These are phyloP conservation scores for Bombyx mandarina DNA, from an alignment of 1,140 invertebrate genomes.

Conservation along the genomic window DNA sequence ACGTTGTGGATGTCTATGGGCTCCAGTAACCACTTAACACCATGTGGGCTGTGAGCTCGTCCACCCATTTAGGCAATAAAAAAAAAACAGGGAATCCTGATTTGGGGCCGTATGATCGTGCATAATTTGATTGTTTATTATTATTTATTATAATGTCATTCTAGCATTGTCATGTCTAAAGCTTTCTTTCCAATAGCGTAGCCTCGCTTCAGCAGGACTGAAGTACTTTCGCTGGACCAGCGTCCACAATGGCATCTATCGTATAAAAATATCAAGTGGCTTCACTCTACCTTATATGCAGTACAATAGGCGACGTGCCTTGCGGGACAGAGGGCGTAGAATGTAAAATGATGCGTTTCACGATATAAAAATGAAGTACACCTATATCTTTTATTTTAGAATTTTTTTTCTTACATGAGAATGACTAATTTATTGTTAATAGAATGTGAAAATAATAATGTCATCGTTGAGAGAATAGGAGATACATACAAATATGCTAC, in stretches of 20 bases:
- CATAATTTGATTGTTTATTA: not conserved
- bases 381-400: not conserved
- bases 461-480: no score
- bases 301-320: conserved; percentile 57
- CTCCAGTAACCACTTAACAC: no score
- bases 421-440: not conserved
- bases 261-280: conserved; percentile 61
- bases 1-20: no score
- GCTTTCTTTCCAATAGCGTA: not conserved
- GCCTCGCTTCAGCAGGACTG: not conserved
- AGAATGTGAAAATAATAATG: not conserved
- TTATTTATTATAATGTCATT: not conserved
- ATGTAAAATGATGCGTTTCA: conserved; percentile 16
- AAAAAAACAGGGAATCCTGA: not conserved
- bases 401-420: not conserved
- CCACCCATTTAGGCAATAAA: no score
- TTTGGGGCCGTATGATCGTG: not conserved
- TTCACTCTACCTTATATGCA: conserved; percentile 51
- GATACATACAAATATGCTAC: no score
- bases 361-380: not conserved
- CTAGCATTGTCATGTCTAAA: not conserved
- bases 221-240: conserved; percentile 3
- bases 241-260: conserved; percentile 41
- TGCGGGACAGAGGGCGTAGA: conserved; percentile 28
- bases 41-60: no score